phyloP scores from a whole-genome alignment of 2,113 vertebrate genomes.

The Syngnathoides biaculeatus region DNA sequence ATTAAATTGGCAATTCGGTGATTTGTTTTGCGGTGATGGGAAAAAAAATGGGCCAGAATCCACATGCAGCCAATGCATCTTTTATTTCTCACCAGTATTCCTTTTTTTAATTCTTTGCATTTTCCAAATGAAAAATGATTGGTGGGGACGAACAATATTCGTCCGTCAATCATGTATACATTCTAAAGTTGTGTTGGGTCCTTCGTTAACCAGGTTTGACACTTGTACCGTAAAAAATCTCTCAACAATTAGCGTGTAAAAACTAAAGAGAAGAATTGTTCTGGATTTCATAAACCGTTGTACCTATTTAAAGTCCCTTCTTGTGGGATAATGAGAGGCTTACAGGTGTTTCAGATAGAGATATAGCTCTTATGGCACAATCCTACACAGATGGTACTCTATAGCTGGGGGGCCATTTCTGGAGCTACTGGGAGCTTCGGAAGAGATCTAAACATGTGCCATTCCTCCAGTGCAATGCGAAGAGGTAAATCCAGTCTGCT shows the following conservation, averaged over 20 bases:
- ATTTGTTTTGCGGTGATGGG: background rate
- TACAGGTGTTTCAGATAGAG: slow-evolving; percentile 34
- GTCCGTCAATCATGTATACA: background rate
- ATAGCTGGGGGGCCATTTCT: slow-evolving; percentile 25
- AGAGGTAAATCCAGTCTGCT: slow-evolving; percentile 18
- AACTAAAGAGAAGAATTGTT: slow-evolving; percentile 10
- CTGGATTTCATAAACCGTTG: background rate
- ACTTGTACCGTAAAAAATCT: background rate
- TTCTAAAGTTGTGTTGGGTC: no score
- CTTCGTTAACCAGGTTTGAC: background rate
- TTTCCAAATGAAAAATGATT: background rate
- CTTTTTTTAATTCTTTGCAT: background rate
- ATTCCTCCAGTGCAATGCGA: slow-evolving; percentile 4
- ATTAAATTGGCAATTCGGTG: background rate
- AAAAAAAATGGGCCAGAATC: background rate
- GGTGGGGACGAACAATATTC: background rate
- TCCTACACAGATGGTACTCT: slow-evolving; percentile 33
- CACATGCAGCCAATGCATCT: background rate
- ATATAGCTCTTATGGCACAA: slow-evolving; percentile 21
- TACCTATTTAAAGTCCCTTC: slow-evolving; percentile 13
- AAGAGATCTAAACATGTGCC: slow-evolving; percentile 38
- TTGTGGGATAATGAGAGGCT: slow-evolving; percentile 17
- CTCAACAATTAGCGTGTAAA: background rate
- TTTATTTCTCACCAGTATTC: background rate
- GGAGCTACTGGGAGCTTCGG: slow-evolving; percentile 20